Evolutionary conservation across 2,888 invertebrate genomes (phyloP), one percentile per base, ranked within the genome.

Genomic region (Zaprionus obscuricornis): DNA sequence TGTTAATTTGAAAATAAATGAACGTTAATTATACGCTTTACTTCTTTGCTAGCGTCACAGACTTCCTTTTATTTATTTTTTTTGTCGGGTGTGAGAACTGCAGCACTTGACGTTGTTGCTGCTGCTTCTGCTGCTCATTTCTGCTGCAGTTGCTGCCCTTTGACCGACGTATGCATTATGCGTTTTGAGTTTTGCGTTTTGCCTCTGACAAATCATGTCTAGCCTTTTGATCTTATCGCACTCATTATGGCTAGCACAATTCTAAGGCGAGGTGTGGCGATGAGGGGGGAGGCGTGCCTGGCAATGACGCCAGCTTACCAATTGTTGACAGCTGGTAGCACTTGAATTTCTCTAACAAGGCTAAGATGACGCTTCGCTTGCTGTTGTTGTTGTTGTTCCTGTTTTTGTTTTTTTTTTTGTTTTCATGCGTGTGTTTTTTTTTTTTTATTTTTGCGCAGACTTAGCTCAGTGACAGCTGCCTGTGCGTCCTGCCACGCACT

Each of bases 1-100:
- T 84, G 78, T 84, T 87, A 87, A 86, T 87, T 69, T 58, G 75
- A 74, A 87, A 87, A 85, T 87, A 86, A 87, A 87, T 87, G 84
- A 74, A 72, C 51, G 76, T 79, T 87, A 87, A 86, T 86, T 86
- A 87, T 82, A 85, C 72, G 72, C 70, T 76, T 67, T 50, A 52
- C 42, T 36, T n/a, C n/a, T 52, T 51, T 42, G 46, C 40, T 34
- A 47, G 40, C 52, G 52, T 40, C 45, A n/a, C n/a, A n/a, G 34
- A 74, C 60, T 59, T 66, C 51, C 51, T 40, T 42, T 54, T 11
- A 33, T 3, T 22, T 36, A 17, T 11, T 43, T 43, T 22, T 42
- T 13, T 6, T 7, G 49, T 17, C 11, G 42, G 62, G 66, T 75
- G 72, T 82, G 71, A 73, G 82, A 83, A 73, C 39, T 45, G 42